Percentiles rank a stretch among this genome's conserved stretches.
Conservation (phyloP, 2,888 invertebrate genomes). For the Dichetophora obliterata region DNA sequence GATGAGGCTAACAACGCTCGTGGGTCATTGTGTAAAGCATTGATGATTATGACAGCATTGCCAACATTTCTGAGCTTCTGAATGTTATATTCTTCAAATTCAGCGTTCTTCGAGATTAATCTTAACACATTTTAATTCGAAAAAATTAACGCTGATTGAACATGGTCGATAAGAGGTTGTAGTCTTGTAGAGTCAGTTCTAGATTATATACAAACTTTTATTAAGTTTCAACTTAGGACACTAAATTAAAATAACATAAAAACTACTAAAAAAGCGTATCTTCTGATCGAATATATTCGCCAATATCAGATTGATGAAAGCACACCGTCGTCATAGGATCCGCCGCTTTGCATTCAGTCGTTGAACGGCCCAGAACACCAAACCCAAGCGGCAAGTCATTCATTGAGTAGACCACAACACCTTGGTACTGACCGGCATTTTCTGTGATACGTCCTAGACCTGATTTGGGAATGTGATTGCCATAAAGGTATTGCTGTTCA, state of each 20-base stretch:
- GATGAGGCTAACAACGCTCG: too few species aligned
- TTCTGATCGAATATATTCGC: conserved; percentile 95
- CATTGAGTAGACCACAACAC: conserved; percentile 95
- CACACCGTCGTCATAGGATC: conserved; percentile 93
- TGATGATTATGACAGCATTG: too few species aligned
- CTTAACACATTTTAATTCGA: too few species aligned
- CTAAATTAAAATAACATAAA: conserved; percentile 7
- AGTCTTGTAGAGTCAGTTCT: too few species aligned
- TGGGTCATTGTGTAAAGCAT: too few species aligned
- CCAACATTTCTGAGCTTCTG: too few species aligned
- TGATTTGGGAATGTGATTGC: conserved; percentile 94
- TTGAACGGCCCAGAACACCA: conserved; percentile 92
- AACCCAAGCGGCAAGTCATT: conserved; percentile 96
- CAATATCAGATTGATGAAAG: conserved; percentile 97
- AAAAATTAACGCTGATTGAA: too few species aligned
- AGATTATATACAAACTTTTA: neutral
- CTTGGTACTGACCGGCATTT: conserved; percentile 92
- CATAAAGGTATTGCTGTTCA: conserved; percentile 98
- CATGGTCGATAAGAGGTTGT: too few species aligned
- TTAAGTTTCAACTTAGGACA: neutral
- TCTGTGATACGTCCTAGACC: conserved; percentile 97
- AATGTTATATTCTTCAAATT: too few species aligned
- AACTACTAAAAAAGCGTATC: conserved; percentile 76
- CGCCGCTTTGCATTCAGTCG: conserved; percentile 90
- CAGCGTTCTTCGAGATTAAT: too few species aligned